Conservation (phyloP, 2,888 invertebrate genomes). For the Dasypolia templi region DNA sequence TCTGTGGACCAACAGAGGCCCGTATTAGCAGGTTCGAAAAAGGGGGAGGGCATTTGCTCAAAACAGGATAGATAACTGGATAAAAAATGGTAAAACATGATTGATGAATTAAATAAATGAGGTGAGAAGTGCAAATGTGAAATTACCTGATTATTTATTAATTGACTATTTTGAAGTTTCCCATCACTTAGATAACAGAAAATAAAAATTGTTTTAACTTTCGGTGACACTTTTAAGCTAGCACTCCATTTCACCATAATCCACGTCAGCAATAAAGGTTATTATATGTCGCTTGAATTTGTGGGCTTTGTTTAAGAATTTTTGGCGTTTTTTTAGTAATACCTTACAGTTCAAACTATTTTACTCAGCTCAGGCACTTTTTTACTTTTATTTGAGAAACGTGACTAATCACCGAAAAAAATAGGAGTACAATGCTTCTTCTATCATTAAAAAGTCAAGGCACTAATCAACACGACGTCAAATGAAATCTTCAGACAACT, state of each 20-base stretch:
- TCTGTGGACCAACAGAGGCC: no score
- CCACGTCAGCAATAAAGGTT: constrained; percentile 28
- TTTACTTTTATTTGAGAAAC: constrained; percentile 15
- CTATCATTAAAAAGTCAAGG: neutral
- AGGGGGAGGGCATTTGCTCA: no score
- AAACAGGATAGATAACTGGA: neutral
- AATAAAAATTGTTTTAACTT: neutral
- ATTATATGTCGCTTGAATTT: constrained; percentile 31
- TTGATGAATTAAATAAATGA: no score
- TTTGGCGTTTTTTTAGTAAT: constrained; percentile 39
- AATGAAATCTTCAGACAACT: neutral
- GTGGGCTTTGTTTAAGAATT: constrained; percentile 35
- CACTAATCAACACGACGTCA: neutral
- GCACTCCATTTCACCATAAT: constrained; percentile 30
- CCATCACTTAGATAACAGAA: neutral
- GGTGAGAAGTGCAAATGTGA: neutral
- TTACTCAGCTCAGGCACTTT: constrained; percentile 19
- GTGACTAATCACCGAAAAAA: constrained; percentile 29
- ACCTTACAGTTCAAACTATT: constrained; percentile 16
- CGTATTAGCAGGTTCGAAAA: neutral
- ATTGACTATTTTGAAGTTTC: neutral
- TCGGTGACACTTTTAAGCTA: neutral
- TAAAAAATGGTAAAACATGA: neutral
- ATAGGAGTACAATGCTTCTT: neutral
- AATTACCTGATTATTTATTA: neutral